Evolutionary conservation across 2,113 vertebrate species (phyloP).

Genomic region (Neotoma lepida): DNA sequence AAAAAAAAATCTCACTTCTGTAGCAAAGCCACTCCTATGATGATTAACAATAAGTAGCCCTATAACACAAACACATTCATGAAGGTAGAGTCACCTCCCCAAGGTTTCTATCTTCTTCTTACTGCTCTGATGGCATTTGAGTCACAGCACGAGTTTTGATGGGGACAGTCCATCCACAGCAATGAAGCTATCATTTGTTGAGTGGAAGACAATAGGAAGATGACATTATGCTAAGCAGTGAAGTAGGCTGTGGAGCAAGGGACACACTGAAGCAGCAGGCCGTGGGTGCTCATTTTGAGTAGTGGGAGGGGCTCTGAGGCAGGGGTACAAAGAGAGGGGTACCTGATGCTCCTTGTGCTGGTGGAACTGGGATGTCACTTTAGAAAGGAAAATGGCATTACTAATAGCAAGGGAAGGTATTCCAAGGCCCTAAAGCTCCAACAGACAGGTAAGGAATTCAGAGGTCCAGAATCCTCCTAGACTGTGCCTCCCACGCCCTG

Average conservation of each 20-base stretch:
- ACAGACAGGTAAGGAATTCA: background rate
- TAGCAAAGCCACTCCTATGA: background rate
- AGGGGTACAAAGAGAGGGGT: background rate
- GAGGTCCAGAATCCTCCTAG: background rate
- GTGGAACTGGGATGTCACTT: background rate
- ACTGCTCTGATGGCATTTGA: background rate
- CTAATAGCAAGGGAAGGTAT: background rate
- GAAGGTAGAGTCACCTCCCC: background rate
- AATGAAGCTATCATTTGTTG: background rate
- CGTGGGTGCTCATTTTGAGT: rapidly evolving
- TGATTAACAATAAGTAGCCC: background rate
- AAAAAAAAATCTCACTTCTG: background rate
- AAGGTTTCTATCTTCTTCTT: background rate
- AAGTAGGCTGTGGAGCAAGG: background rate
- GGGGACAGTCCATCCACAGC: background rate
- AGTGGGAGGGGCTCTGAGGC: rapidly evolving
- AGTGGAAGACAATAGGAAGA: background rate
- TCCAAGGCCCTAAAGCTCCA: background rate
- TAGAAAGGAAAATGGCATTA: background rate
- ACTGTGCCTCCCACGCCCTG: background rate
- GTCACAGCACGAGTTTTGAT: background rate
- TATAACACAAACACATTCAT: background rate
- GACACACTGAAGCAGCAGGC: background rate
- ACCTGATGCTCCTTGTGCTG: background rate
- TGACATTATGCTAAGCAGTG: background rate